Percentiles rank a stretch among this genome's conserved stretches.
These are phyloP conservation scores for Thymelicus acteon DNA, from an alignment of 2,888 invertebrate genomes.

Conservation along the genomic window DNA sequence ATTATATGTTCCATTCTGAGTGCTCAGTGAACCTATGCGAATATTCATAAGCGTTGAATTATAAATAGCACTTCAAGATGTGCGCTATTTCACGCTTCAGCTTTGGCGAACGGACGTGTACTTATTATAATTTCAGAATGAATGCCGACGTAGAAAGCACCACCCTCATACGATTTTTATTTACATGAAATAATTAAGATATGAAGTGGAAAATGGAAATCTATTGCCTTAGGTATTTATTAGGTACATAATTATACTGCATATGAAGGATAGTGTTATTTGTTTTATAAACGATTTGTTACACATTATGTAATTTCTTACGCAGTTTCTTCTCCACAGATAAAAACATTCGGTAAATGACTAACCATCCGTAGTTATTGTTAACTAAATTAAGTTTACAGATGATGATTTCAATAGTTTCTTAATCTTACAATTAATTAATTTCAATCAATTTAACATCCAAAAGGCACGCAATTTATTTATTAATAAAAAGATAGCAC, in stretches of 20 bases:
- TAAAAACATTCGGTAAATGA: no score
- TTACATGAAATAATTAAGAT: neutral
- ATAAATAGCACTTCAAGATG: slow-evolving; percentile 14
- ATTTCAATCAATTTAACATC: no score
- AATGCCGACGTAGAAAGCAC: neutral
- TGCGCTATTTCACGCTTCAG: slow-evolving; percentile 7
- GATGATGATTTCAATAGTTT: no score
- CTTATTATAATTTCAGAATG: slow-evolving; percentile 8
- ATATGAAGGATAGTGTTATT: no score
- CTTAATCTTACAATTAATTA: no score
- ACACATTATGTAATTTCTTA: no score
- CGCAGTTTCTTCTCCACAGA: no score
- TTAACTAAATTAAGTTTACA: no score
- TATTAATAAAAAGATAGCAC: neutral
- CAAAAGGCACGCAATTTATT: neutral
- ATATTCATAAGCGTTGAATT: slow-evolving; percentile 7
- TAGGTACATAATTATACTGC: no score
- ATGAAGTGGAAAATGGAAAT: neutral
- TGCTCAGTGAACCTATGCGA: slow-evolving; percentile 5
- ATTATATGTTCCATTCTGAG: slow-evolving; percentile 3
- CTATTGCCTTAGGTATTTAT: no score
- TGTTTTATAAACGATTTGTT: no score
- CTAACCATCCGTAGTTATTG: no score
- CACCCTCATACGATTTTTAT: neutral
- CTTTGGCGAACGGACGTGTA: slow-evolving; percentile 8